phyloP scores from a whole-genome alignment of 2,888 invertebrate species.

The Ethmia dodecea region DNA sequence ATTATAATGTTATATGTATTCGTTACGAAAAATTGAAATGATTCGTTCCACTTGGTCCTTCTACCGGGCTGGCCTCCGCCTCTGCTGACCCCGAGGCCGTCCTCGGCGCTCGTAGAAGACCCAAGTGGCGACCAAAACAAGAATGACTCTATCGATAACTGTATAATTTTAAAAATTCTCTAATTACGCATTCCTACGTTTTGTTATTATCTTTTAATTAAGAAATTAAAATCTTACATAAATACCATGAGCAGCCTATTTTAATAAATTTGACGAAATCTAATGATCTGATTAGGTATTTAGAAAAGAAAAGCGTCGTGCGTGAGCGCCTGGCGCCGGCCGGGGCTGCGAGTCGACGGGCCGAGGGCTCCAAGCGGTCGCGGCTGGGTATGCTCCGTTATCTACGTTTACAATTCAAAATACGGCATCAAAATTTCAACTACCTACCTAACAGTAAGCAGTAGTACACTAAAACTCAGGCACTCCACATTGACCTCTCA shows the following conservation, averaged over 20 bases:
- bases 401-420: slow-evolving; percentile 72
- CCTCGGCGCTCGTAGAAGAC: slow-evolving; percentile 26
- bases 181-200: slow-evolving; percentile 77
- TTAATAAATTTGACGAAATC: slow-evolving; percentile 74
- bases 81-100: slow-evolving; percentile 12
- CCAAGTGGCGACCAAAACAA: slow-evolving; percentile 57
- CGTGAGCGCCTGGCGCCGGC: slow-evolving; percentile 20
- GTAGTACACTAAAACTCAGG: slow-evolving; percentile 73
- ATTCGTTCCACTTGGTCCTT: slow-evolving; percentile 46
- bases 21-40: slow-evolving; percentile 71
- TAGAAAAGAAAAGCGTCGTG: slow-evolving; percentile 69
- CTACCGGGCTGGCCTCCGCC: slow-evolving; percentile 16
- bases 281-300: slow-evolving; percentile 64
- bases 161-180: slow-evolving; percentile 78
- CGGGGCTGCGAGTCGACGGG: slow-evolving; percentile 5
- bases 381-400: slow-evolving; percentile 66
- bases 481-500: slow-evolving; percentile 74
- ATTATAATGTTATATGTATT: slow-evolving; percentile 77
- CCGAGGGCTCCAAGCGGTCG: slow-evolving; percentile 41
- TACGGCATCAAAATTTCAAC: slow-evolving; percentile 75
- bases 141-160: slow-evolving; percentile 72
- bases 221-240: slow-evolving; percentile 75
- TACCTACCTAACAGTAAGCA: slow-evolving; percentile 78
- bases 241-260: slow-evolving; percentile 76
- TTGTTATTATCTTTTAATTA: slow-evolving; percentile 77